A percentile compares a stretch with the other conserved stretches of the same genome.
phyloP scores from a whole-genome alignment of 2,888 invertebrate genomes.

The Andrena camellia region DNA sequence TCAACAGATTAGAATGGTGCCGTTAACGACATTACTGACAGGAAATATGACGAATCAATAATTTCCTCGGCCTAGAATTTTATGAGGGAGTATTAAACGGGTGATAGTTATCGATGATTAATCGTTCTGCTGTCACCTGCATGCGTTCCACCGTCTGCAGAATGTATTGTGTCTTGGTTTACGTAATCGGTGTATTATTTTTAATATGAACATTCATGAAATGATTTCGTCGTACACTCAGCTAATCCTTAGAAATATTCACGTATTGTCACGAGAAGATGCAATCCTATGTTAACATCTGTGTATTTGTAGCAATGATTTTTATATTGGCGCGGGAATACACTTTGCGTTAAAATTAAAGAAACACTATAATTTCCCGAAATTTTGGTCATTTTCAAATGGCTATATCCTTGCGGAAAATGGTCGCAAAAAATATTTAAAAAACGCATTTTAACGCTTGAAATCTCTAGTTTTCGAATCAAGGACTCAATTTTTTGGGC shows the following conservation, averaged over 20 bases:
- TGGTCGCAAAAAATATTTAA: no score
- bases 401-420: no score
- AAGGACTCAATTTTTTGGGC: no score
- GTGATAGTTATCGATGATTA: constrained; percentile 76
- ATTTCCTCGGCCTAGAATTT: constrained; percentile 74
- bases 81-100: constrained; percentile 75
- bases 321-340: not conserved
- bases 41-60: constrained; percentile 79
- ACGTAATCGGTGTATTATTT: constrained; percentile 58
- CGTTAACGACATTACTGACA: constrained; percentile 73
- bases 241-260: not conserved
- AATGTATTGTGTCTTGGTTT: constrained; percentile 63
- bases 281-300: not conserved
- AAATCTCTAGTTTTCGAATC: no score
- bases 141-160: constrained; percentile 46
- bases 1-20: constrained; percentile 63
- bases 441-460: no score
- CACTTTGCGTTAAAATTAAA: no score
- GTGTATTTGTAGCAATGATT: not conserved
- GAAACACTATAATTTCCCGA: no score
- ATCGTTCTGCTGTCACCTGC: constrained; percentile 71
- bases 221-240: not conserved
- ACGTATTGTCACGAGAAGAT: not conserved
- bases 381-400: no score
- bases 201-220: constrained; percentile 20